phyloP scores from a whole-genome alignment of 2,888 invertebrate species.

The Formica aserva region DNA sequence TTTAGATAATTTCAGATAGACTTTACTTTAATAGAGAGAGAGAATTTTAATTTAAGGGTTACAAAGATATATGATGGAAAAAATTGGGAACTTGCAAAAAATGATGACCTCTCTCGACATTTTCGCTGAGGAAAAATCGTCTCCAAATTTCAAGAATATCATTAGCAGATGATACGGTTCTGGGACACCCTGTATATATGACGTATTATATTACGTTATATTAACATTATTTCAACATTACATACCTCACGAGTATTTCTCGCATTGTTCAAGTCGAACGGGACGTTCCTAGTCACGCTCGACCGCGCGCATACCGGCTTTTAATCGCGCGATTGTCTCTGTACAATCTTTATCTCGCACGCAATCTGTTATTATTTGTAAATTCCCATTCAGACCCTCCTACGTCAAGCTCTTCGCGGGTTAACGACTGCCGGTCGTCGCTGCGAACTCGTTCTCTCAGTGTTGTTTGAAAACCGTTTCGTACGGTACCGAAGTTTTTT shows the following conservation, averaged over 20 bases:
- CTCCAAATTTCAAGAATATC: no score
- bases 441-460: constrained; percentile 27
- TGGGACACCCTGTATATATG: no score
- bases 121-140: no score
- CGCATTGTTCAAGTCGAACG: background rate
- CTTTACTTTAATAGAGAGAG: no score
- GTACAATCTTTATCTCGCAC: constrained; percentile 5
- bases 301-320: constrained; percentile 3
- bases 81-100: no score
- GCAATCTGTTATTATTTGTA: constrained; percentile 48
- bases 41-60: no score
- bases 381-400: constrained; percentile 48
- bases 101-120: no score
- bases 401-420: constrained; percentile 44
- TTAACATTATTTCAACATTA: background rate
- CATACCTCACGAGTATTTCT: background rate
- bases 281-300: constrained; percentile 20
- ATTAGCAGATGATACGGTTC: no score
- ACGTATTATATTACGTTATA: background rate
- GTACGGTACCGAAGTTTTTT: constrained; percentile 49
- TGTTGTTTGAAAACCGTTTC: constrained; percentile 48
- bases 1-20: no score
- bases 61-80: no score
- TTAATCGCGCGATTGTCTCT: constrained; percentile 30
- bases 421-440: constrained; percentile 54